Evolutionary conservation across 2,113 vertebrate species (phyloP), one percentile per base, ranked within the genome.

Genomic region (Fulica atra): DNA sequence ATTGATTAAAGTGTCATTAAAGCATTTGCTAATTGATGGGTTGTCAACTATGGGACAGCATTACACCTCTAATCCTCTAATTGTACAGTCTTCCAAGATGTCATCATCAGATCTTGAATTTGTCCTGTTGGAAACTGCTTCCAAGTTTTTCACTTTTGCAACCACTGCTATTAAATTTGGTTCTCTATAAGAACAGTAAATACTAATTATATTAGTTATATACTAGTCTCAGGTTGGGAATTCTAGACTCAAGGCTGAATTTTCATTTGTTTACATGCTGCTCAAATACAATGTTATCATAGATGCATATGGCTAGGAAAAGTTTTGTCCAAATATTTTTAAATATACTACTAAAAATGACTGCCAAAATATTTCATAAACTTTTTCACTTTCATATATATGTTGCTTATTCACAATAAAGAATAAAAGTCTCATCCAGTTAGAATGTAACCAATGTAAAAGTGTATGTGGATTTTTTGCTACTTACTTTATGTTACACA

Each of bases 181-280:
- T 96, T 94, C 91, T 20, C 85, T 95, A 84, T 74, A 95, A 96
- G 92, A 97, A 96, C 56, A 97, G 95, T 87, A 96, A 93, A 93
- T 60, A 86, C 68, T 93, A 92, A 97, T 95, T 89, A 95, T 56
- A 63, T 89, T 91, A 86, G 72, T 70, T 82, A 86, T 88, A 44
- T 95, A 76, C 85, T 93, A 88, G 36, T 94, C 79, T 95, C 88
- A 90, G 70, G 0, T 63, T 92, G 80, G 53, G 53, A 60, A 91
- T 84, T 92, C 84, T 80, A 95, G 83, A 93, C 59, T 91, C 71
- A 16, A 57, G 85, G 40, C 59, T 85, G 74, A 96, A 95, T 84
- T 94, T 95, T 88, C 31, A 92, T 92, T 88, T 86, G 83, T 84
- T 93, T 96, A 70, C 65, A 59, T 93, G 81, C 84, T 91, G 78